Base-by-base conservation (phyloP, 2,888 invertebrate genomes). In the Synergus umbraculus region DNA sequence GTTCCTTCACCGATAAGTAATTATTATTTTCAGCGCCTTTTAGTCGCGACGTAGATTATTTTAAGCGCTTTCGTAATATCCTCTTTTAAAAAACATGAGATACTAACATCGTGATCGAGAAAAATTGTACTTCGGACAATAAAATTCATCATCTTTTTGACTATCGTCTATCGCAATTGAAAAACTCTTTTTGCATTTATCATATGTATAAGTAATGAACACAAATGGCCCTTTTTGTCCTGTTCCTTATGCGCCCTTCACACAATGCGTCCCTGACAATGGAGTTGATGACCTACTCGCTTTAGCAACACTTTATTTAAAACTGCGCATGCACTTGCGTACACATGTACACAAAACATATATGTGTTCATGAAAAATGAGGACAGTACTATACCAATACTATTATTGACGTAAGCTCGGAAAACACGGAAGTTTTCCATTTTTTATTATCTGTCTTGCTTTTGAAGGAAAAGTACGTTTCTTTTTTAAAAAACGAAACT, bases 1-100 rank as follows among this genome's bases (percentile, higher is more conserved):
- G 67, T 46, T 73, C 54, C n/a, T 73, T 54, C 49, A 54, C 41
- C 54, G 37, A 73, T 58, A 73, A 73, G 37, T 73, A 66, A 73
- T 73, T 54, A 54, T 54, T 73, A 54, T 54, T 69, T 73, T 54
- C 54, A 54, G 54, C 54, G 73, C 41, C 54, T 37, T 54, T 18
- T 73, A 73, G 37, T 58, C 54, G 54, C 10, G 4, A 10, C 41
- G 73, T n/a, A 73, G 73, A 73, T 73, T 73, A 41, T 73, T 54
- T 54, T 54, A 54, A 73, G 73, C 37, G 12, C 37, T 73, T 73
- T 54, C 73, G n/a, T 41, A 73, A 73, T 73, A 10, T 73, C 29
- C 18, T 44, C 41, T 66, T 43, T 66, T 22, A 15, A 13, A 67
- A 67, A n/a, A 69, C 12, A n/a, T 37, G 43, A 43, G 65, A 65